Conservation (phyloP, 2,888 invertebrate species). For the Cerastis leucographa region DNA sequence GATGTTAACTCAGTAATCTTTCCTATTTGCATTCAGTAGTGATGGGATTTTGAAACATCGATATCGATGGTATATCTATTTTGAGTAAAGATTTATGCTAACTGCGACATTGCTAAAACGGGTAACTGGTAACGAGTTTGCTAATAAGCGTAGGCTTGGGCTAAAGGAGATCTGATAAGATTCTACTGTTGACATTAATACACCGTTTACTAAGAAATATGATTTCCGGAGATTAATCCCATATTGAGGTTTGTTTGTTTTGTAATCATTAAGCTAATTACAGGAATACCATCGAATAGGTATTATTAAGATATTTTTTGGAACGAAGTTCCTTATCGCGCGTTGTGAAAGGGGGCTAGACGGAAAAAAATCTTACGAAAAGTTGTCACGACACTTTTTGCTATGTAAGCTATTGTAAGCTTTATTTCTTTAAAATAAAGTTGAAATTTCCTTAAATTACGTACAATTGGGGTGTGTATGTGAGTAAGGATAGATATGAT, state of each 20-base stretch:
- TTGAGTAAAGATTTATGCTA: conserved; percentile 33
- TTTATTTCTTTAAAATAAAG: no score
- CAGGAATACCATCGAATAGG: neutral
- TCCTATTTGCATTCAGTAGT: conserved; percentile 31
- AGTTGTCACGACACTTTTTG: no score
- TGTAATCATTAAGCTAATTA: neutral
- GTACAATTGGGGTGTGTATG: no score
- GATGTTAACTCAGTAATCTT: conserved; percentile 1
- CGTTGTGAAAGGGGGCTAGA: no score
- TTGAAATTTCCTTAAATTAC: no score
- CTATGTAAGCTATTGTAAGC: no score
- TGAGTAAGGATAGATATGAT: no score
- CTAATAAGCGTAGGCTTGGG: conserved; percentile 40
- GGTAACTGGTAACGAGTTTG: conserved; percentile 32
- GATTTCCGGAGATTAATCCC: conserved; percentile 29
- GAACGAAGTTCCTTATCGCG: no score
- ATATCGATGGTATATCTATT: conserved; percentile 12
- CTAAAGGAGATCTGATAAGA: conserved; percentile 44
- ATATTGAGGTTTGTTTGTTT: neutral
- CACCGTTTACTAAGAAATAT: conserved; percentile 34
- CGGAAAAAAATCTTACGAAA: no score
- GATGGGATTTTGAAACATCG: conserved; percentile 42
- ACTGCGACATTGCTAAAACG: conserved; percentile 33
- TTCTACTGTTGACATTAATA: conserved; percentile 28
- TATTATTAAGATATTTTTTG: neutral